Evolutionary conservation across 2,113 vertebrate species (phyloP), one percentile per base, ranked within the genome.

Genomic region (Phasianus colchicus): DNA sequence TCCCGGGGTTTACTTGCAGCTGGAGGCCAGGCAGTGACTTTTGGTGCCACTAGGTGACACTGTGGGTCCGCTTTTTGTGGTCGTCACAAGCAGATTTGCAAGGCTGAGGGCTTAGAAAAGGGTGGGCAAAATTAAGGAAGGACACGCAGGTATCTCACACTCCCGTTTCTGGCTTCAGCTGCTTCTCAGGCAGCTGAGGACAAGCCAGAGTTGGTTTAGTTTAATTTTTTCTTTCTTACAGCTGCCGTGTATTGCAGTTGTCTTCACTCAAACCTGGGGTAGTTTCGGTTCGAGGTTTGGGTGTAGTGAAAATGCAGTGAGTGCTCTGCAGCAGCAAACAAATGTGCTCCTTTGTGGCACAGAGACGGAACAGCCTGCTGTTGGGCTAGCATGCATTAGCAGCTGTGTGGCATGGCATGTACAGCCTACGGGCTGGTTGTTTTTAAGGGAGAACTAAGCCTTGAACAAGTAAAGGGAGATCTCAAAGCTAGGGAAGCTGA

Each of bases 31-130:
- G n/a, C 14, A 38, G 60, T 38, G 76, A 24, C 66, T 70, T 40
- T 29, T 38, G 74, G 58, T 77, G 79, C 72, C 88, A 42, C 95
- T 95, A 96, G 95, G 94, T 95, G 96, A 45, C 96, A 83, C 94
- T 96, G 83, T 96, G 70, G 38, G 45, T 14, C 60, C 32, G 8
- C 48, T 42, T 9, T 65, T 34, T 32, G 79, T 24, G 75, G 5
- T 2, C 13, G 30, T 8, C 74, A 21, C 0, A 11, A 24, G 54
- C 54, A 18, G 34, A 17, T 17, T 17, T 73, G 54, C 43, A 16
- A 14, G 19, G 25, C 45, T 10, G 27, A 19, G 9, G n/a, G 55
- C 25, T 86, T 50, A 11, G 5, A 71, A 48, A 19, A 42, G 11
- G 50, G 4, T 8, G 50, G 24, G 61, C 19, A 34, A 30, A 73